Percentiles rank a stretch among this genome's conserved stretches.
Conservation (phyloP, 2,888 invertebrate species). For the Parelbella ahira region DNA sequence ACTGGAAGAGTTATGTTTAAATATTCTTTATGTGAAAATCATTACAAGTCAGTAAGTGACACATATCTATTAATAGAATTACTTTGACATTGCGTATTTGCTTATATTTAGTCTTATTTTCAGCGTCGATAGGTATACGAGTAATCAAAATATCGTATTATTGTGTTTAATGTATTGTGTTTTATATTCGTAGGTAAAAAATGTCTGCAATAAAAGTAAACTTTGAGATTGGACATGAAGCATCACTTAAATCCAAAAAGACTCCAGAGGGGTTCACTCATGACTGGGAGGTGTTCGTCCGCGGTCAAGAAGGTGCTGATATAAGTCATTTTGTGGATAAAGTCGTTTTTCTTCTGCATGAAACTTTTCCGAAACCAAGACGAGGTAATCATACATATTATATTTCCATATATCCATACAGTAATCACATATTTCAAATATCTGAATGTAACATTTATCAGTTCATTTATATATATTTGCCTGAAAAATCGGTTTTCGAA, state of each 20-base stretch:
- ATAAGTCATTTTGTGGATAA: slow-evolving; percentile 96
- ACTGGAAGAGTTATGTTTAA: slow-evolving; percentile 38
- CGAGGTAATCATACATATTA: slow-evolving; percentile 85
- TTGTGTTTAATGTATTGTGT: slow-evolving; percentile 18
- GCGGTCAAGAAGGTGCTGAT: slow-evolving; percentile 92
- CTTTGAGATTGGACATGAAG: slow-evolving; percentile 96
- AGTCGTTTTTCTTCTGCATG: slow-evolving; percentile 94
- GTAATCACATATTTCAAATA: too few relatives aligned
- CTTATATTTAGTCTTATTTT: slow-evolving; percentile 29
- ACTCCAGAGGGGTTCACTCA: slow-evolving; percentile 96
- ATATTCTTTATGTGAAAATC: slow-evolving; percentile 29
- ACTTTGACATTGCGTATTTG: slow-evolving; percentile 31
- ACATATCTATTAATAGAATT: slow-evolving; percentile 35
- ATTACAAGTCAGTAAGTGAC: slow-evolving; percentile 39
- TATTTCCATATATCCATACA: too few relatives aligned
- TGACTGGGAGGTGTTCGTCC: slow-evolving; percentile 97
- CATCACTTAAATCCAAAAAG: slow-evolving; percentile 88
- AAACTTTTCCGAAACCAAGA: slow-evolving; percentile 95
- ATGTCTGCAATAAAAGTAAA: slow-evolving; percentile 82
- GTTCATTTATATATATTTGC: too few relatives aligned
- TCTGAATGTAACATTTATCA: too few relatives aligned
- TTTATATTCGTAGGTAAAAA: slow-evolving; percentile 42
- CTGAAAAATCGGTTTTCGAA: too few relatives aligned
- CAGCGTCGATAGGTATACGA: slow-evolving; percentile 24
- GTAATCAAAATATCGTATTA: slow-evolving; percentile 18